Evolutionary conservation across 2,113 vertebrate species (phyloP).

Genomic region (rat (Rattus norvegicus)): GRCr8 NC_086027.1:105607001-105607500

Average conservation of each 20-base stretch:
- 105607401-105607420: background rate
- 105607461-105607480: background rate
- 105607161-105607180: background rate
- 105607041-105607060: background rate
- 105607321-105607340: background rate
- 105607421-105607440: no score
- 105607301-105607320: background rate
- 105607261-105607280: conserved; percentile 1
- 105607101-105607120: background rate
- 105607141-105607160: background rate
- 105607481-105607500: background rate
- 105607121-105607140: background rate
- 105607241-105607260: background rate
- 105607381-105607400: background rate
- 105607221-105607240: background rate
- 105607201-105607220: no score
- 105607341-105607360: background rate
- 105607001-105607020: background rate
- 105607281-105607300: background rate
- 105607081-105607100: background rate
- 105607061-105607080: background rate
- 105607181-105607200: background rate
- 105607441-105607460: background rate
- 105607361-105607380: background rate
- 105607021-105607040: background rate